Conservation (phyloP, 2,888 invertebrate species). For the Apamea monoglypha region DNA sequence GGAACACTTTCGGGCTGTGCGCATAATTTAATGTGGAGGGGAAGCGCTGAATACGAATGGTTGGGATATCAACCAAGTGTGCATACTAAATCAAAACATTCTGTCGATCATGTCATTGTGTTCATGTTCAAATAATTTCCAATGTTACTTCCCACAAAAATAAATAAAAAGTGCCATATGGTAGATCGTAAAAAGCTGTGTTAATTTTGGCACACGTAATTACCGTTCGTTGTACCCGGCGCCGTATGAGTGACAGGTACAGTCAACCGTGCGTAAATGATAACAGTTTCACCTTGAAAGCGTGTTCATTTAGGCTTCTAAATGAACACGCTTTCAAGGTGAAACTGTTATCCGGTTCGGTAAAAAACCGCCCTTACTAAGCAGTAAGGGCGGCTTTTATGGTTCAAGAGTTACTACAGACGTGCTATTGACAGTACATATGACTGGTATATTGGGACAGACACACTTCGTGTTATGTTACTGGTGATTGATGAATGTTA, state of each 20-base stretch:
- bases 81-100: not conserved
- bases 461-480: constrained; percentile 43
- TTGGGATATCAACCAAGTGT: not conserved
- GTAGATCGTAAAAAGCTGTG: constrained; percentile 37
- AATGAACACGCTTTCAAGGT: no score
- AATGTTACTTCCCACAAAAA: constrained; percentile 9
- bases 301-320: not conserved
- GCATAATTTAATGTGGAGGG: not conserved
- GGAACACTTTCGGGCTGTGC: not conserved
- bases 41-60: not conserved
- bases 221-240: constrained; percentile 37
- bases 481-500: constrained; percentile 43
- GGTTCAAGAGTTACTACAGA: not conserved
- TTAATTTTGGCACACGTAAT: constrained; percentile 53
- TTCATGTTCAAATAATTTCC: not conserved
- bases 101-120: not conserved
- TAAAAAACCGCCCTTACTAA: no score
- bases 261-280: not conserved
- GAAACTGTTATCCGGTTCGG: no score
- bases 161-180: constrained; percentile 25
- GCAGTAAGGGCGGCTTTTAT: not conserved
- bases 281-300: not conserved
- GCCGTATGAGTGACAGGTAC: constrained; percentile 43
- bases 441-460: constrained; percentile 39
- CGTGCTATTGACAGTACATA: not conserved